Evolutionary conservation across 2,113 vertebrate species (phyloP).

Genomic region (Stomatorhinus ivindoensis): DNA sequence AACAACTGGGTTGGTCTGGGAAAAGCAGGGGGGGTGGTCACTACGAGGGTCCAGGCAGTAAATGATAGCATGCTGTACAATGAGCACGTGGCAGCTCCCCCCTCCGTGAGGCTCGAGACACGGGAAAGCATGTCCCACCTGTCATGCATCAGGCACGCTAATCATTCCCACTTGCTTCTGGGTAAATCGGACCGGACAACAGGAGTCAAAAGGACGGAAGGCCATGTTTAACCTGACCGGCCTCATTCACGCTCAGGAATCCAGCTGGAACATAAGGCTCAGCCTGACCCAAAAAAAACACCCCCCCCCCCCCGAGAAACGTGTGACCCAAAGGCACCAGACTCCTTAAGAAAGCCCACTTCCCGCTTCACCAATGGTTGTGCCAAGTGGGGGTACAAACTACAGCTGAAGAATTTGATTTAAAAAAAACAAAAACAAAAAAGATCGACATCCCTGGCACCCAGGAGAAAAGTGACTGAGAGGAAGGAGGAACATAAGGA

Average conservation of each 20-base stretch:
- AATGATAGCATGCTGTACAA: not conserved
- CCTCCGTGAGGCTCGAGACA: not conserved
- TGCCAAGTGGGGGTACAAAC: not conserved
- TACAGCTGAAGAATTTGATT: not conserved
- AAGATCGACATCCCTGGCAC: not conserved
- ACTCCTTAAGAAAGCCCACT: not conserved
- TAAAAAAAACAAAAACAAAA: not conserved
- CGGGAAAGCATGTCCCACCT: not conserved
- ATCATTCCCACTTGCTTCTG: not conserved
- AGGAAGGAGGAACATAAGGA: constrained; percentile 11
- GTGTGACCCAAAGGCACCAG: not conserved
- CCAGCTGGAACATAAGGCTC: not conserved
- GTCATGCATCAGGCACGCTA: not conserved
- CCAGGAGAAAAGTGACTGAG: not conserved
- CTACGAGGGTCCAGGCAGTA: not conserved
- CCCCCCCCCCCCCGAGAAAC: not conserved
- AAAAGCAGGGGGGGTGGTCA: not conserved
- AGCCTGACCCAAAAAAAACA: not conserved
- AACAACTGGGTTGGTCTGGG: not conserved
- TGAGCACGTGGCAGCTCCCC: not conserved
- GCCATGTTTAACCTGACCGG: not conserved
- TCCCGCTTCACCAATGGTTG: not conserved
- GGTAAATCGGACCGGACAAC: not conserved
- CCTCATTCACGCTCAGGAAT: not conserved
- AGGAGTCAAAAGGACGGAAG: not conserved